A percentile compares a stretch with the other conserved stretches of the same genome.
Evolutionary conservation across 2,797 vertebrate species (phyloP).

Genomic region (Novumbra hubbsi): DNA sequence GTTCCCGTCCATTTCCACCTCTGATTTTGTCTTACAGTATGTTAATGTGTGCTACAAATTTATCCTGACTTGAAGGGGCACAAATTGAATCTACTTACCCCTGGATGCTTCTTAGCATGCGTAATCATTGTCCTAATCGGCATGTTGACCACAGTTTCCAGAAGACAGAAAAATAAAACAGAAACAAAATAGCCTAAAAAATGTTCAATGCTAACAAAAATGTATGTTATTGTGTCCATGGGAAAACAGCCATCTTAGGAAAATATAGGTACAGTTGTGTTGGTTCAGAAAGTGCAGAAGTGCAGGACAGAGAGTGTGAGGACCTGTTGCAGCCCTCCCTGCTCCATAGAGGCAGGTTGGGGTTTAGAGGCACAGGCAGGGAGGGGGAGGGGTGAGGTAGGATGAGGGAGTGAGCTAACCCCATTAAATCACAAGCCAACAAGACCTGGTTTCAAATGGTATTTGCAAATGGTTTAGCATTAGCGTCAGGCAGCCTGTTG

Average conservation of each 20-base stretch:
- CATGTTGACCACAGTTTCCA: slow-evolving; percentile 40
- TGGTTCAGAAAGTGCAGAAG: slow-evolving; percentile 23
- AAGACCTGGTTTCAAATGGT: neutral
- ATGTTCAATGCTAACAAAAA: neutral
- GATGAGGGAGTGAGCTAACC: slow-evolving; percentile 26
- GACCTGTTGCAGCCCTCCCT: slow-evolving; percentile 51
- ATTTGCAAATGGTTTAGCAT: neutral
- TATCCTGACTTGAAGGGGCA: neutral
- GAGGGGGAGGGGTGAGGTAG: neutral
- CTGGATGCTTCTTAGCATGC: slow-evolving; percentile 69
- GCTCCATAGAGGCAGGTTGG: slow-evolving; percentile 26
- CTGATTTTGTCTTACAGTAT: neutral
- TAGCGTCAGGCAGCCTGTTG: no score
- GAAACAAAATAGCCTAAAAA: neutral
- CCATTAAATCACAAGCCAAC: slow-evolving; percentile 7
- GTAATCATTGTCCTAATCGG: slow-evolving; percentile 55
- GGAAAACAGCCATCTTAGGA: slow-evolving; percentile 11
- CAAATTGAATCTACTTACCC: slow-evolving; percentile 60
- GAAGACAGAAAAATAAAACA: slow-evolving; percentile 12
- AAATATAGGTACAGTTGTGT: slow-evolving; percentile 40
- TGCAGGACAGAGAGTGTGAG: slow-evolving; percentile 14
- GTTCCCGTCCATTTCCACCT: neutral
- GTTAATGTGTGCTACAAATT: neutral
- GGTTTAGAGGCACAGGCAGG: neutral
- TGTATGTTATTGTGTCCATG: slow-evolving; percentile 21